Base-by-base conservation (phyloP, 2,113 vertebrate species). In the Seriola aureovittata region DNA sequence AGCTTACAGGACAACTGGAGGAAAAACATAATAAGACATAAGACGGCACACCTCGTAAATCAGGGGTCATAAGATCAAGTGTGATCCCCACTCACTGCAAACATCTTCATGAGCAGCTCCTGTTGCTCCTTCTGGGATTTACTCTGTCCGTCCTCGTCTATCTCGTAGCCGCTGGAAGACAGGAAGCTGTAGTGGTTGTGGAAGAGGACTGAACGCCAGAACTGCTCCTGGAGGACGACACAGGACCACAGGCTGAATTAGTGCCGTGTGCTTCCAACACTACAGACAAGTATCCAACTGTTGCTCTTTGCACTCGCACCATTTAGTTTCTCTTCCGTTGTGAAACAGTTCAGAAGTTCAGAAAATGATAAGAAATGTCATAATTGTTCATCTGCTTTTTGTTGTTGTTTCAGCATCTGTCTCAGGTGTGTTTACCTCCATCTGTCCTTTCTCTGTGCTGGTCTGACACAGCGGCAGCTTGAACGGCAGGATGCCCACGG, bases 61-160 rank as follows among this genome's bases (percentile, higher is more conserved):
- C 32, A 40, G 7, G 23, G 44, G 9, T 25, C 44, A 19, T 36
- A 8, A 21, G 1, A 34, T 32, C 12, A 0, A 32, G 44, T 46
- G n/a, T n/a, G 17, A 71, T 36, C 13, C 13, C 59, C 36, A 96
- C 98, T 98, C 79, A 99, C 98, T 0, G 98, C 98, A 90, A 99
- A 97, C 96, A 99, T 97, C 93, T 99, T 99, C 96, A 99, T 97
- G 68, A 99, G 77, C 65, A 99, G 95, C 82, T 98, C 97, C 85
- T 99, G 98, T 81, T 99, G 97, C 65, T 98, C 97, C 86, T 96
- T 99, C 87, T 96, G 86, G 2, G 95, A 93, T 72, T 90, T 95
- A 58, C 42, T 95, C 95, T 94, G 96, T 29, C 70, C 90, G 1
- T 84, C 96, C 88, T 97, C 96, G 78, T 98, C 96, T 1, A 95